phyloP scores from a whole-genome alignment of 2,888 invertebrate genomes.

The Drosophila mercatorum region DNA sequence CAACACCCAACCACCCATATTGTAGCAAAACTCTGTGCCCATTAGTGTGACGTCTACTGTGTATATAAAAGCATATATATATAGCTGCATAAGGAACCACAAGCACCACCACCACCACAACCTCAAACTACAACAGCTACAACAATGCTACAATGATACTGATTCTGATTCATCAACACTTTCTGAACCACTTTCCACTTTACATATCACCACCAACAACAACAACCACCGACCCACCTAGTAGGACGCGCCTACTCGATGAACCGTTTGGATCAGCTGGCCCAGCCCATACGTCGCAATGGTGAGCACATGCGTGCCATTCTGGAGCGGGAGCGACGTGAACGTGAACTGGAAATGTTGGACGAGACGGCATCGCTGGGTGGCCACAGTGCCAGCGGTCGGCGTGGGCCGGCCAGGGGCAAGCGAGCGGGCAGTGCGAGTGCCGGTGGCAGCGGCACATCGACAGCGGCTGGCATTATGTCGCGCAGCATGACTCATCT shows the following conservation, averaged over 20 bases:
- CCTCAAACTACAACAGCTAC: slow-evolving; percentile 26
- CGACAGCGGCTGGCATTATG: slow-evolving; percentile 83
- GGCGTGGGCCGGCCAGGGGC: slow-evolving; percentile 26
- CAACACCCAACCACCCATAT: slow-evolving; percentile 18
- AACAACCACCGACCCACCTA: slow-evolving; percentile 26
- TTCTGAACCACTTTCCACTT: slow-evolving; percentile 67
- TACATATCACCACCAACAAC: slow-evolving; percentile 53
- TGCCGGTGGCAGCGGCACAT: slow-evolving; percentile 53
- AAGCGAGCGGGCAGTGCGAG: slow-evolving; percentile 50
- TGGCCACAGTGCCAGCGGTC: slow-evolving; percentile 60
- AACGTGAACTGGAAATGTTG: slow-evolving; percentile 82
- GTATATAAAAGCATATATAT: slow-evolving; percentile 17
- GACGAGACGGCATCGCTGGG: slow-evolving; percentile 82
- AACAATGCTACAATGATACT: slow-evolving; percentile 35
- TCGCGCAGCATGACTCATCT: slow-evolving; percentile 91
- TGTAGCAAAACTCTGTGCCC: slow-evolving; percentile 46
- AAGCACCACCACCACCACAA: slow-evolving; percentile 38
- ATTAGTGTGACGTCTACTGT: slow-evolving; percentile 61
- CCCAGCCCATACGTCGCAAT: slow-evolving; percentile 88
- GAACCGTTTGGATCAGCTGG: slow-evolving; percentile 95
- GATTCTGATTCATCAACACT: slow-evolving; percentile 67
- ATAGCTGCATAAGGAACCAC: slow-evolving; percentile 59
- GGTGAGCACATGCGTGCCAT: slow-evolving; percentile 85
- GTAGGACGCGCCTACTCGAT: slow-evolving; percentile 96
- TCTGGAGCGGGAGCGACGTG: slow-evolving; percentile 84